phyloP scores from a whole-genome alignment of 2,888 invertebrate genomes.

The Ectemnius lituratus region DNA sequence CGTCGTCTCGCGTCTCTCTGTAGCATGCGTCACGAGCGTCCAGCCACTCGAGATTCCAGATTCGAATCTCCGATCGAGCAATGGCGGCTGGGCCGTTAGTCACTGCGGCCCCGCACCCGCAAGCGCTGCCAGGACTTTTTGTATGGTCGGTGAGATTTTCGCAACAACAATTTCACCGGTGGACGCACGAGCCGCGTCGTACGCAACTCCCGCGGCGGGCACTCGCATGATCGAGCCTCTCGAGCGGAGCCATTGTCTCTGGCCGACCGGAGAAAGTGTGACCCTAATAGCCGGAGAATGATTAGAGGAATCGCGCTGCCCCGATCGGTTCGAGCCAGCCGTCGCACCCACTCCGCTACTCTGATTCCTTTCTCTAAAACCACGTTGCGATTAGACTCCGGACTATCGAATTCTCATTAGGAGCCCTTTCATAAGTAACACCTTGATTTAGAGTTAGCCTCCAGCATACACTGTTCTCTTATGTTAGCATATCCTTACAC shows the following conservation, averaged over 20 bases:
- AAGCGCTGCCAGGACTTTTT: slow-evolving; percentile 2
- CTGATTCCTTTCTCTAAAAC: slow-evolving; percentile 48
- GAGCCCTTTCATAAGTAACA: too few relatives aligned
- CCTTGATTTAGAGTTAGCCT: too few relatives aligned
- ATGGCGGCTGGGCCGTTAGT: slow-evolving; percentile 41
- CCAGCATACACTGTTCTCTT: too few relatives aligned
- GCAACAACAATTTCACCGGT: slow-evolving; percentile 56
- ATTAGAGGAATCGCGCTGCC: slow-evolving; percentile 69
- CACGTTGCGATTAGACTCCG: slow-evolving; percentile 14
- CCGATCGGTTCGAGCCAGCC: slow-evolving; percentile 57
- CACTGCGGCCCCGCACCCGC: slow-evolving; percentile 29
- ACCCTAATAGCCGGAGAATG: slow-evolving; percentile 72
- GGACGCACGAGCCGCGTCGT: slow-evolving; percentile 41
- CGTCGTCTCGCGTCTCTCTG: slow-evolving; percentile 17
- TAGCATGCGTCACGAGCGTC: slow-evolving; percentile 9
- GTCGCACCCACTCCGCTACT: slow-evolving; percentile 57
- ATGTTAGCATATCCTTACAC: too few relatives aligned
- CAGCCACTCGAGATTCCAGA: slow-evolving; percentile 48
- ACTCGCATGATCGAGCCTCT: slow-evolving; percentile 55
- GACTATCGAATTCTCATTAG: too few relatives aligned
- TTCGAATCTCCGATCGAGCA: slow-evolving; percentile 44
- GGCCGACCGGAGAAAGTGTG: slow-evolving; percentile 69
- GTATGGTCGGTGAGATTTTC: slow-evolving; percentile 47
- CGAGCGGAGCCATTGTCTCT: slow-evolving; percentile 55
- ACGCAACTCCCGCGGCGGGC: slow-evolving; percentile 48